These are phyloP conservation scores for Pocillopora damicornis DNA, from an alignment of 64 coral and sea anemone genomes.

Conservation along the genomic window DNA sequence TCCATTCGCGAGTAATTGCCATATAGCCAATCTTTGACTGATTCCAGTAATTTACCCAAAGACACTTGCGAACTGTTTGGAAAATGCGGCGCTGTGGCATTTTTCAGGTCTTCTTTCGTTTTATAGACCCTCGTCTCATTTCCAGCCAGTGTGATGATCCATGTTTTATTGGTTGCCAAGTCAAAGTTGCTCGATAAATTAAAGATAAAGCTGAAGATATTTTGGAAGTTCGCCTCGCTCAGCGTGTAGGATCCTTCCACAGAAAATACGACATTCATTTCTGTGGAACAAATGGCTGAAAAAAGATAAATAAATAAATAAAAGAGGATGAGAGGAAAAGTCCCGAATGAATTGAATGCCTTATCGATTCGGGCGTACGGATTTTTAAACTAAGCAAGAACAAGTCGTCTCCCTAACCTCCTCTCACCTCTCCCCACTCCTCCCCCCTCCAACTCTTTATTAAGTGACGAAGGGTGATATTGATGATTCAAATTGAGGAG, in stretches of 20 bases:
- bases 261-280: slow-evolving; percentile 7
- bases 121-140: background rate
- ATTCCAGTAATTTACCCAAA: background rate
- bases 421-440: too few species aligned
- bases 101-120: background rate
- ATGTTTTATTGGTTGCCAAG: background rate
- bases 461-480: too few species aligned
- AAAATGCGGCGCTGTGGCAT: background rate
- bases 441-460: too few species aligned
- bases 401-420: too few species aligned
- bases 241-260: slow-evolving; percentile 14
- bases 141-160: background rate
- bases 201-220: background rate
- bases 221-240: background rate
- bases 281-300: background rate
- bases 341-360: too few species aligned
- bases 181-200: slow-evolving; percentile 7
- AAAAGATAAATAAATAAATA: background rate
- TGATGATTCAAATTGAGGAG: too few species aligned
- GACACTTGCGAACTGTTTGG: background rate
- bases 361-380: too few species aligned
- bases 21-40: background rate
- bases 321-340: background rate
- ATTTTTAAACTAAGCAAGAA: too few species aligned
- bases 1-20: background rate